phyloP scores from a whole-genome alignment of 2,113 vertebrate genomes.

The Carassius auratus region DNA sequence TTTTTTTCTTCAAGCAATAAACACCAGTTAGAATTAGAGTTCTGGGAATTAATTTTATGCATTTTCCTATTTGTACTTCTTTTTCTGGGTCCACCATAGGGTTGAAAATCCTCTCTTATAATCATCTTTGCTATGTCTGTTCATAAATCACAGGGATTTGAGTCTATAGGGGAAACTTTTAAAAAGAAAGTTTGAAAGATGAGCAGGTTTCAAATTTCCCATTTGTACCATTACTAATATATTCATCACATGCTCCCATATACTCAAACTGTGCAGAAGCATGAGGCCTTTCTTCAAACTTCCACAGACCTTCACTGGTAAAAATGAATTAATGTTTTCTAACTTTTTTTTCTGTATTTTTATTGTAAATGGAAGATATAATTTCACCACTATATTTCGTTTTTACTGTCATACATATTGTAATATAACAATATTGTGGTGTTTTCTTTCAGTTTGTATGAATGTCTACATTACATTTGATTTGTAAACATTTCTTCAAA shows the following conservation, averaged over 20 bases:
- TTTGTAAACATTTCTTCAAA: neutral
- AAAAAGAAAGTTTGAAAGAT: neutral
- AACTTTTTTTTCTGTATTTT: no score
- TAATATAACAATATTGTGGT: neutral
- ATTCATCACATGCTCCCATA: neutral
- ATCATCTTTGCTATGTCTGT: neutral
- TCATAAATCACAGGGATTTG: neutral
- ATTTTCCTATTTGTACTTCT: neutral
- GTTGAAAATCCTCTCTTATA: neutral
- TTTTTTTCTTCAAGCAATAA: neutral
- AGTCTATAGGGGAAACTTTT: neutral
- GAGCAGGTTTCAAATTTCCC: neutral
- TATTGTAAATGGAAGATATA: neutral
- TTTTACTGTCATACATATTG: neutral
- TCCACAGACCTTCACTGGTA: neutral
- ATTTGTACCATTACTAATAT: neutral
- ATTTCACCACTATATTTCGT: neutral
- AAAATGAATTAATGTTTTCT: no score
- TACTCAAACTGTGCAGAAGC: neutral
- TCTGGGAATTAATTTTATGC: neutral
- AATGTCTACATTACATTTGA: neutral
- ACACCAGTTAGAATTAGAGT: neutral
- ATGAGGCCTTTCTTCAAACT: neutral
- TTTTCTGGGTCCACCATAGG: neutral
- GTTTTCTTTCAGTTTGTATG: neutral